These are phyloP conservation scores for Diphyllodes magnificus DNA, from an alignment of 2,113 vertebrate genomes.

Conservation along the genomic window DNA sequence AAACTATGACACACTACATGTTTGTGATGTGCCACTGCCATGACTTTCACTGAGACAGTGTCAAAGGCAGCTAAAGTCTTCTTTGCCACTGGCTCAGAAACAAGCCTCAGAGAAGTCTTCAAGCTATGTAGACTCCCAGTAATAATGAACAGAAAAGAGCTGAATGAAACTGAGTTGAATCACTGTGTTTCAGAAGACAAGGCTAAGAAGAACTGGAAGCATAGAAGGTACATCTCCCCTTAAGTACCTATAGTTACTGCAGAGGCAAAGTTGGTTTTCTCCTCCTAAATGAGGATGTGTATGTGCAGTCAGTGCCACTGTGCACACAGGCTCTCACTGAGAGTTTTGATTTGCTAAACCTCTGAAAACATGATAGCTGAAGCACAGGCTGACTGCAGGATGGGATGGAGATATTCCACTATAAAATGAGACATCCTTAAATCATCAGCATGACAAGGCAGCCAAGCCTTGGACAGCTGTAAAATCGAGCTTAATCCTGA, in stretches of 20 bases:
- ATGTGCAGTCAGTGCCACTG: neutral
- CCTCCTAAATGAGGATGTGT: neutral
- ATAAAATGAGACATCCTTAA: neutral
- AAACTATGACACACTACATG: neutral
- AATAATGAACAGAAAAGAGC: neutral
- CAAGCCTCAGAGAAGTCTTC: neutral
- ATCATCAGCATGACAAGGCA: neutral
- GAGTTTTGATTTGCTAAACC: neutral
- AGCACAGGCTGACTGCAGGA: neutral
- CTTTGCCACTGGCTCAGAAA: neutral
- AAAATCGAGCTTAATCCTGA: neutral
- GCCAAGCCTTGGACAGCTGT: neutral
- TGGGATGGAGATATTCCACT: neutral
- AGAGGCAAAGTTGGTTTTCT: neutral
- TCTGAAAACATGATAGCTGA: neutral
- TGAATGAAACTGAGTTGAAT: neutral
- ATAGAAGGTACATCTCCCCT: neutral
- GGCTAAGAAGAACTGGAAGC: neutral
- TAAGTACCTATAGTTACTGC: neutral
- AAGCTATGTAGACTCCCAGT: neutral
- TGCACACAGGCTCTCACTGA: neutral
- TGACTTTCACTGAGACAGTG: neutral
- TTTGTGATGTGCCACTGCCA: neutral
- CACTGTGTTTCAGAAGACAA: neutral
- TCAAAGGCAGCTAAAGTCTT: neutral